Evolutionary conservation across 2,888 invertebrate species (phyloP).

Genomic region (Sesia bembeciformis): DNA sequence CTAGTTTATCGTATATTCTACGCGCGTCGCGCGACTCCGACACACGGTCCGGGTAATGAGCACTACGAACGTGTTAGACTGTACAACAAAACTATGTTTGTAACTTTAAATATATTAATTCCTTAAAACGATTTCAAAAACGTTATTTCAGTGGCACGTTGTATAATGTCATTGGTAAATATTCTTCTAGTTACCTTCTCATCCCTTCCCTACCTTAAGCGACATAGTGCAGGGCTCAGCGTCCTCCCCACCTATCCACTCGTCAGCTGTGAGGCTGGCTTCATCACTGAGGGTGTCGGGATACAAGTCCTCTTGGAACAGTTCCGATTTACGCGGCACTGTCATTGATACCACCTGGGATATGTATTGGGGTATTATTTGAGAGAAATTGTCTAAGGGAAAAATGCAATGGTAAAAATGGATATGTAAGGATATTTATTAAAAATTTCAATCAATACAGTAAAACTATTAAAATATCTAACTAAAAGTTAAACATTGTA

Average conservation of each 20-base stretch:
- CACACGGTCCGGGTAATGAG: no score
- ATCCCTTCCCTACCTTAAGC: constrained; percentile 78
- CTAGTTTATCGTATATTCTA: no score
- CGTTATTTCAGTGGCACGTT: no score
- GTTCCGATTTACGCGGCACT: constrained; percentile 96
- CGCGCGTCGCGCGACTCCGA: no score
- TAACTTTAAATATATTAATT: no score
- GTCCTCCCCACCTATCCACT: constrained; percentile 93
- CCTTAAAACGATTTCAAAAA: no score
- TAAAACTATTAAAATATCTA: no score
- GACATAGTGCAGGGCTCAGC: constrained; percentile 94
- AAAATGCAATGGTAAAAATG: neutral
- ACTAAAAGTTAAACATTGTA: no score
- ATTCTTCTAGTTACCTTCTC: no score
- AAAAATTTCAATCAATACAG: neutral
- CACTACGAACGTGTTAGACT: no score
- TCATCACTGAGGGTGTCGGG: constrained; percentile 95
- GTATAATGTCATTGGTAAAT: no score
- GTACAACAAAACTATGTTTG: no score
- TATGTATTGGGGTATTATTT: neutral
- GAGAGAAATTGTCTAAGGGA: neutral
- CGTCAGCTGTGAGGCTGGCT: constrained; percentile 91
- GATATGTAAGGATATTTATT: neutral
- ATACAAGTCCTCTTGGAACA: constrained; percentile 97
- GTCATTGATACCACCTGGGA: constrained; percentile 93